A percentile compares a stretch with the other conserved stretches of the same genome.
Evolutionary conservation across 2,113 vertebrate species (phyloP).

Genomic region (Arothron firmamentum): DNA sequence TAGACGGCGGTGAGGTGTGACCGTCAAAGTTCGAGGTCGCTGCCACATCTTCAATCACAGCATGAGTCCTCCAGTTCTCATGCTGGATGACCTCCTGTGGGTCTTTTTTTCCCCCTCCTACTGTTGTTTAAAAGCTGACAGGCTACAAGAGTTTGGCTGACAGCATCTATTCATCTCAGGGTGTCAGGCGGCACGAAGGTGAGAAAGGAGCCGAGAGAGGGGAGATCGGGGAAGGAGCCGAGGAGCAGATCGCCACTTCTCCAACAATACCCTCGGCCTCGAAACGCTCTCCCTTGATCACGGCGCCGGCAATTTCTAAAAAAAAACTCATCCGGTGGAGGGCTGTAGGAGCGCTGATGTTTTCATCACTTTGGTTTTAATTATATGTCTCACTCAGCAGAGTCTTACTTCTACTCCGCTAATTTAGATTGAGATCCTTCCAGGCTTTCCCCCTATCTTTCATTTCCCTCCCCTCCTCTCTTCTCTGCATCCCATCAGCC

Average conservation of each 20-base stretch:
- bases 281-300: conserved; percentile 50
- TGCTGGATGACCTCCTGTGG: conserved; percentile 55
- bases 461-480: conserved; percentile 72
- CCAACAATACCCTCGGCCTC: conserved; percentile 46
- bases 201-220: conserved; percentile 35
- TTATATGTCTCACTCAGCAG: conserved; percentile 73
- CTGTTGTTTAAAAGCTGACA: conserved; percentile 75
- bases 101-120: conserved; percentile 59
- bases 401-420: conserved; percentile 72
- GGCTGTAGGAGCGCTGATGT: conserved; percentile 77
- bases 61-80: conserved; percentile 28
- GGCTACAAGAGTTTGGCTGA: conserved; percentile 72
- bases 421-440: conserved; percentile 79
- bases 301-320: conserved; percentile 39
- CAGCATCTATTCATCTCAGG: conserved; percentile 71
- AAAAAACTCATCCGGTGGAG: conserved; percentile 70
- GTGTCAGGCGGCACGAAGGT: conserved; percentile 50
- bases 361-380: conserved; percentile 74
- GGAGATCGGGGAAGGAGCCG: conserved; percentile 23
- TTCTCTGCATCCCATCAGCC: conserved; percentile 75
- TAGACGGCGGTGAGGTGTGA: not conserved
- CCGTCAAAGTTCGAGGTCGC: conserved; percentile 19
- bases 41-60: conserved; percentile 7
- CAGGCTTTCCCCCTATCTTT: conserved; percentile 73
- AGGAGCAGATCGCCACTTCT: too few relatives aligned